These are phyloP conservation scores for Trissoscelio sp. DNA, from an alignment of 2,888 invertebrate species.

Conservation along the genomic window DNA sequence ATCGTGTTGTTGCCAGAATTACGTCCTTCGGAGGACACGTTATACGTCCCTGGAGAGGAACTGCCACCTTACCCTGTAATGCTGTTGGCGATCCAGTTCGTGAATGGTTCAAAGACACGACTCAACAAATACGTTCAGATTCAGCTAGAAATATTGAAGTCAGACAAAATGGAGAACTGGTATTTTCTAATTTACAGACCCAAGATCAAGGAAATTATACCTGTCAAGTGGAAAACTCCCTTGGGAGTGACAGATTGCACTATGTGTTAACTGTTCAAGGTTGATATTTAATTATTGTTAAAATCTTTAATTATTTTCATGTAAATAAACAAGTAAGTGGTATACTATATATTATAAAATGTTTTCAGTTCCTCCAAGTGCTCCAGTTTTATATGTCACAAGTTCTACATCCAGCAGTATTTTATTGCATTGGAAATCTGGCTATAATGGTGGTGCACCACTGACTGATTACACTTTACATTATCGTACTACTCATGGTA, in stretches of 20 bases:
- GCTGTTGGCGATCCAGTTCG: slow-evolving; percentile 87
- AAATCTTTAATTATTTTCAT: not conserved
- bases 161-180: slow-evolving; percentile 87
- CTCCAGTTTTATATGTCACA: slow-evolving; percentile 89
- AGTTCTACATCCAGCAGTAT: slow-evolving; percentile 91
- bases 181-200: slow-evolving; percentile 87
- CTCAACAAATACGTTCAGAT: slow-evolving; percentile 85
- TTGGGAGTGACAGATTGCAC: slow-evolving; percentile 87
- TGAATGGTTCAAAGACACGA: slow-evolving; percentile 87
- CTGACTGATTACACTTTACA: slow-evolving; percentile 88
- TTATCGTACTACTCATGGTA: slow-evolving; percentile 87
- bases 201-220: slow-evolving; percentile 89
- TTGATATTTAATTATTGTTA: slow-evolving; percentile 66
- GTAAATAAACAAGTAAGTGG: not conserved
- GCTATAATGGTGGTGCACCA: slow-evolving; percentile 88
- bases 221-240: slow-evolving; percentile 88
- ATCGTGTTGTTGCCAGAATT: slow-evolving; percentile 88
- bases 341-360: slow-evolving; percentile 6
- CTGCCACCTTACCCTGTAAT: slow-evolving; percentile 87
- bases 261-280: slow-evolving; percentile 88
- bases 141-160: slow-evolving; percentile 86
- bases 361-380: slow-evolving; percentile 87
- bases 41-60: slow-evolving; percentile 88
- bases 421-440: slow-evolving; percentile 90
- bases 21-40: slow-evolving; percentile 89